Base-by-base conservation (phyloP, 1,140 invertebrate genomes). In the Microplitis demolitor region DNA sequence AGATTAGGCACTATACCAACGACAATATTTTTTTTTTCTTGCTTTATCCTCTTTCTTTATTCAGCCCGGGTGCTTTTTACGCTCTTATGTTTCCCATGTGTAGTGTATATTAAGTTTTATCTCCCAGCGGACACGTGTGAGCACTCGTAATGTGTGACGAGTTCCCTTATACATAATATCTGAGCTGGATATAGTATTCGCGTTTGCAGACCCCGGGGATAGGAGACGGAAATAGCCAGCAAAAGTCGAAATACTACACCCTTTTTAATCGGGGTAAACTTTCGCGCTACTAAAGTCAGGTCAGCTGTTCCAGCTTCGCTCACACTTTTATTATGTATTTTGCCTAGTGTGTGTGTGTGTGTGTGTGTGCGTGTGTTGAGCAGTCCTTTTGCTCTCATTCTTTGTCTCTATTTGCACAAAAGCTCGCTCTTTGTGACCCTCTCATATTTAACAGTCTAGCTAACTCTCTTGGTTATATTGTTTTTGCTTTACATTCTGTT, bases 1-100 rank as follows among this genome's bases (percentile, higher is more conserved):
- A 78, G 80, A 82, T 82, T 80, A 79, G 78, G 76, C 77, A 78
- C 76, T 76, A 73, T 69, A 50, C 39, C 51, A 11, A 31, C 11
- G 6, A 69, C 56, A 50, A 60, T 13, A 5, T 56, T 51, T 16
- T n/a, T 51, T 45, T 16, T 45, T 33, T 35, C 45, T 72, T 35
- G 24, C 24, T 53, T 61, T 53, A 61, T 70, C 24, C 56, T 61
- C 34, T 45, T 16, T 67, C 5, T 4, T 67, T 53, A 9, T 31
- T n/a, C 58, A n/a, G 24, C 4, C 24, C 9, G 4, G 56, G 9
- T 31, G 16, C 16, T 58, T 9, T 58, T 24, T 24, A 24, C 5
- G 33, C 56, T 58, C 56, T 9, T 58, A 9, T 58, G 39, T 8
- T 45, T 45, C 39, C 39, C 39, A 45, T 45, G 39, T 54, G 53